These are phyloP conservation scores for Hesperophylax magnus DNA, from an alignment of 1,140 invertebrate species.

Conservation along the genomic window DNA sequence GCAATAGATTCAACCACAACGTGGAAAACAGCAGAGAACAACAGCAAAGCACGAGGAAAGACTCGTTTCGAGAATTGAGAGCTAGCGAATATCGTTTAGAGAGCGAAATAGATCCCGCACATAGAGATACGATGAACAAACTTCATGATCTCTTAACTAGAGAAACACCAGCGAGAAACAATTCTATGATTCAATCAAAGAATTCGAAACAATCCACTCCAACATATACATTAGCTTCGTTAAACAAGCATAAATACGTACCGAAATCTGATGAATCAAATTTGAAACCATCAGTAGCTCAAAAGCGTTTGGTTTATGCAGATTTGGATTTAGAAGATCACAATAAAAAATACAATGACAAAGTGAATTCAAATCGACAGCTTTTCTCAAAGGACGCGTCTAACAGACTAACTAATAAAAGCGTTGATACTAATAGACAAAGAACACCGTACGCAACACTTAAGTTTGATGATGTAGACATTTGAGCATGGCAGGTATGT, in stretches of 20 bases:
- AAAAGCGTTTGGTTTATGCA: slow-evolving; percentile 70
- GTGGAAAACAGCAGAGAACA: slow-evolving; percentile 50
- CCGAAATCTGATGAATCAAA: slow-evolving; percentile 38
- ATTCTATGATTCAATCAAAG: slow-evolving; percentile 64
- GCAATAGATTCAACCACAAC: slow-evolving; percentile 66
- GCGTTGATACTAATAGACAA: slow-evolving; percentile 60
- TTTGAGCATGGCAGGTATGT: slow-evolving; percentile 69
- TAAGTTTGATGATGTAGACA: slow-evolving; percentile 86
- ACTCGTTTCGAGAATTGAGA: slow-evolving; percentile 64
- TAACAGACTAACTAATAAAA: slow-evolving; percentile 63
- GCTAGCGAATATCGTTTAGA: slow-evolving; percentile 57
- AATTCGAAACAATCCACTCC: slow-evolving; percentile 59
- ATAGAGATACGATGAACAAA: slow-evolving; percentile 68
- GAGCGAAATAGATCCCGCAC: slow-evolving; percentile 68
- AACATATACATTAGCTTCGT: slow-evolving; percentile 53
- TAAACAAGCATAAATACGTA: slow-evolving; percentile 59
- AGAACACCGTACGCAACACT: slow-evolving; percentile 77
- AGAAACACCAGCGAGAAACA: slow-evolving; percentile 61
- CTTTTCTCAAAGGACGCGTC: slow-evolving; percentile 68
- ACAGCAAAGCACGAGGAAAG: slow-evolving; percentile 64
- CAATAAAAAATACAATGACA: slow-evolving; percentile 71
- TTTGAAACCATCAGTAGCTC: slow-evolving; percentile 40
- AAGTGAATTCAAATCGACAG: slow-evolving; percentile 70
- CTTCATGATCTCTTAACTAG: slow-evolving; percentile 67
- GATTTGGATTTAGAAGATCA: slow-evolving; percentile 70